phyloP scores from a whole-genome alignment of 2,888 invertebrate species.

The Rosalia funebris region DNA sequence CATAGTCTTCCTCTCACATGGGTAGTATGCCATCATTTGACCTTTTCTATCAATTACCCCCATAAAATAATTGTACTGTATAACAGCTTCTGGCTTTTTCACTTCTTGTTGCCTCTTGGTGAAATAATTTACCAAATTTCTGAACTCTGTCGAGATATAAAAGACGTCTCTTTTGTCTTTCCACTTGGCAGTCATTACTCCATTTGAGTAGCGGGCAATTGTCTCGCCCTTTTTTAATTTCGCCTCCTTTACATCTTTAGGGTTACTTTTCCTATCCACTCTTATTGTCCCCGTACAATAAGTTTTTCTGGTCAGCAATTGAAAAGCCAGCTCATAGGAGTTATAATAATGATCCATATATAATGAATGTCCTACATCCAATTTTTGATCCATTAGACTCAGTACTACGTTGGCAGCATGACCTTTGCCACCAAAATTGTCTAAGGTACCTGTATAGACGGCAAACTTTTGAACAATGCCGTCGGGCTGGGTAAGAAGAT shows the following conservation, averaged over 20 bases:
- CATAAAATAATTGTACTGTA: background rate
- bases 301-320: slow-evolving; percentile 7
- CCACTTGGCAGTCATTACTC: slow-evolving; percentile 51
- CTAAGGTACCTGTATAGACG: no score
- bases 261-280: slow-evolving; percentile 11
- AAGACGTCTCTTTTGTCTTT: slow-evolving; percentile 50
- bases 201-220: slow-evolving; percentile 37
- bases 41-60: slow-evolving; percentile 1
- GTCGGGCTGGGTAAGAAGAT: no score
- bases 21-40: slow-evolving; percentile 9
- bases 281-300: slow-evolving; percentile 20
- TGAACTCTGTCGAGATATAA: slow-evolving; percentile 48
- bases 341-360: slow-evolving; percentile 5
- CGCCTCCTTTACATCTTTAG: slow-evolving; percentile 7
- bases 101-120: slow-evolving; percentile 32
- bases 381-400: no score
- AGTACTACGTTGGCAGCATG: no score
- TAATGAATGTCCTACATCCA: background rate
- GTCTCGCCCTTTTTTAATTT: slow-evolving; percentile 38
- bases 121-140: slow-evolving; percentile 32
- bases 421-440: no score
- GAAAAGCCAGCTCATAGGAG: background rate
- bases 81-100: background rate
- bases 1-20: slow-evolving; percentile 10
- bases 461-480: no score